Evolutionary conservation across 2,797 vertebrate genomes (phyloP).

Genomic region (Ctenochaetus hawaiiensis): DNA sequence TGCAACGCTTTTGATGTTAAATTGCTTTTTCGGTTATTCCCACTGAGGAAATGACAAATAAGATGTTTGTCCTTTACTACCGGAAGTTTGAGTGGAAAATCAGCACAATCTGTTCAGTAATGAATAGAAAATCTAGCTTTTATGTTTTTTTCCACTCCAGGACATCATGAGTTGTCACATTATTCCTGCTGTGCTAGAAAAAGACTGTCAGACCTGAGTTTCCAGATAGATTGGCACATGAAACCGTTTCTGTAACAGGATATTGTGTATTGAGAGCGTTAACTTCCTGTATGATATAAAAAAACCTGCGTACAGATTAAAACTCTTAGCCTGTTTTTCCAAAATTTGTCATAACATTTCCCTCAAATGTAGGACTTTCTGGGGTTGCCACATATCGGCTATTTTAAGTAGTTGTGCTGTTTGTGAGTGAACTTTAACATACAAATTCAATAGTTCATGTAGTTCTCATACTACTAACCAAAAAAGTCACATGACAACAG

Average conservation of each 20-base stretch:
- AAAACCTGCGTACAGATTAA: neutral
- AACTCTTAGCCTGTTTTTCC: neutral
- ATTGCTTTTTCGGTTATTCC: neutral
- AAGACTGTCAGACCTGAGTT: neutral
- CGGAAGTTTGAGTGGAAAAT: constrained; percentile 23
- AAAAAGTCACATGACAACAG: constrained; percentile 8
- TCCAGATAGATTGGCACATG: neutral
- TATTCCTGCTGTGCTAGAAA: neutral
- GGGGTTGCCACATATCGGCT: neutral
- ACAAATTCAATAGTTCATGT: neutral
- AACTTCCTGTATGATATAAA: neutral
- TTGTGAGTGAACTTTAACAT: neutral
- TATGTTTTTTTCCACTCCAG: neutral
- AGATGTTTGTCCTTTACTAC: neutral
- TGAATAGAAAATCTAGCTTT: constrained; percentile 5
- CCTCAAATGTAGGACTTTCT: neutral
- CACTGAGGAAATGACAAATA: constrained; percentile 31
- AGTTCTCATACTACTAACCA: neutral
- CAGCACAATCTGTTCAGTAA: neutral
- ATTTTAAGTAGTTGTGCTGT: neutral
- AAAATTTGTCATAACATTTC: constrained; percentile 7
- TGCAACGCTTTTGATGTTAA: neutral
- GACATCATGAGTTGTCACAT: neutral
- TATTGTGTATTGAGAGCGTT: constrained; percentile 3
- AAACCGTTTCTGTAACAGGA: neutral